Base-by-base conservation (phyloP, 2,797 vertebrate species). In the Sebastes flavidus region DNA sequence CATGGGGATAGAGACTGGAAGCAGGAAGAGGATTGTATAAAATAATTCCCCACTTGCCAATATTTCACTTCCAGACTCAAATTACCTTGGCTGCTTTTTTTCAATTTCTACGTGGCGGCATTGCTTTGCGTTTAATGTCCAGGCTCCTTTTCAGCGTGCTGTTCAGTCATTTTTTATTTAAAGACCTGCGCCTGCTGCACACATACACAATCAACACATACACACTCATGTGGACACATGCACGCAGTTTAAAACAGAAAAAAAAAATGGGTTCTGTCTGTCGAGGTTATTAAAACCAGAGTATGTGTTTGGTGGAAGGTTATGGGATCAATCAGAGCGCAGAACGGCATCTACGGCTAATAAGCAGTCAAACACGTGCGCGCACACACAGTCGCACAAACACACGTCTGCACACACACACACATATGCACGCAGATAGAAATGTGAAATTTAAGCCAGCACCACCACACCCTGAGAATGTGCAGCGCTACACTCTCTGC, bases 401-500 rank as follows among this genome's bases (percentile, higher is more conserved):
- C 5, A 38, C 59, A 22, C 8, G 20, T 52, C 8, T n/a, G 20
- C 25, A 74, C 14, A 65, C 25, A 42, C 36, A 60, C 14, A 65
- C 22, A 22, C 60, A 52, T 38, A 54, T 32, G 46, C 81, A 34
- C 52, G 11, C 20, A 14, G 46, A 59, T 1, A 79, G 75, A 83
- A 75, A 84, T 74, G 77, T 91, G 88, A 91, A 90, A 92, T 61
- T 79, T 16, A 84, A 93, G 65, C 81, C 85, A 86, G 84, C 80
- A 69, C 56, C 83, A 84, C 86, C 91, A 88, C 92, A 92, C 89
- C 88, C 87, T 75, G 86, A 89, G 84, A 89, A 89, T 85, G 79
- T 71, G 68, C 80, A 83, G 90, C 60, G 24, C 52, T 80, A 30
- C 25, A 24, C 72, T 75, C 73, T 24, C 70, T 79, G 87, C 87